These are phyloP conservation scores for Deilephila elpenor DNA, from an alignment of 2,888 invertebrate species.

Conservation along the genomic window DNA sequence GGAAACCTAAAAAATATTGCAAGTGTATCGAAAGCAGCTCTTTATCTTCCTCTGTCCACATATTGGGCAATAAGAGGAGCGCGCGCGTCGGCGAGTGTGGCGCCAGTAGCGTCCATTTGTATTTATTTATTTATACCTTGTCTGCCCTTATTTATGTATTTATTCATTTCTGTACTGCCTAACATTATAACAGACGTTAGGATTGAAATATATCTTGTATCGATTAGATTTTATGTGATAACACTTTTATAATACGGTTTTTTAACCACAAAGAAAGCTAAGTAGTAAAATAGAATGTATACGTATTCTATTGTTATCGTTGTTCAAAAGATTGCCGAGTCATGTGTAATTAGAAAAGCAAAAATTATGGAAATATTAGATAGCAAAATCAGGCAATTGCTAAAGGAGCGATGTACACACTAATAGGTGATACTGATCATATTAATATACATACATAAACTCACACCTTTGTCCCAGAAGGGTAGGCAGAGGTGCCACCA, in stretches of 20 bases:
- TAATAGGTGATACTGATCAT: no score
- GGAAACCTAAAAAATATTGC: neutral
- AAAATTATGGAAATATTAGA: no score
- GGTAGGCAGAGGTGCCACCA: no score
- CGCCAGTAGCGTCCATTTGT: slow-evolving; percentile 83
- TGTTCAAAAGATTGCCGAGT: no score
- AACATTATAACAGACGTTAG: slow-evolving; percentile 40
- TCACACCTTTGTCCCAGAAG: no score
- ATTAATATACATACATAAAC: no score
- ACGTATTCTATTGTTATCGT: no score
- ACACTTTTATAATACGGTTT: neutral
- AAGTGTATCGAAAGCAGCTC: slow-evolving; percentile 46
- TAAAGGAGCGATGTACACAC: no score
- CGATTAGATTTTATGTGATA: slow-evolving; percentile 28
- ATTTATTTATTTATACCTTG: slow-evolving; percentile 81
- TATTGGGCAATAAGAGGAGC: slow-evolving; percentile 76
- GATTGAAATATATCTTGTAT: slow-evolving; percentile 28
- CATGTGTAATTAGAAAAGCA: no score
- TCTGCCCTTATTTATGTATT: slow-evolving; percentile 79
- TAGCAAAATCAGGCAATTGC: no score
- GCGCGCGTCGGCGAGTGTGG: slow-evolving; percentile 73
- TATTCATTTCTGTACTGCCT: slow-evolving; percentile 69
- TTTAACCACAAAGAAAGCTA: neutral
- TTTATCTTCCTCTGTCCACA: slow-evolving; percentile 53
- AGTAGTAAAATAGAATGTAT: no score